Evolutionary conservation across 1,140 invertebrate species (phyloP).

Genomic region (Cyrtorhinus lividipennis): DNA sequence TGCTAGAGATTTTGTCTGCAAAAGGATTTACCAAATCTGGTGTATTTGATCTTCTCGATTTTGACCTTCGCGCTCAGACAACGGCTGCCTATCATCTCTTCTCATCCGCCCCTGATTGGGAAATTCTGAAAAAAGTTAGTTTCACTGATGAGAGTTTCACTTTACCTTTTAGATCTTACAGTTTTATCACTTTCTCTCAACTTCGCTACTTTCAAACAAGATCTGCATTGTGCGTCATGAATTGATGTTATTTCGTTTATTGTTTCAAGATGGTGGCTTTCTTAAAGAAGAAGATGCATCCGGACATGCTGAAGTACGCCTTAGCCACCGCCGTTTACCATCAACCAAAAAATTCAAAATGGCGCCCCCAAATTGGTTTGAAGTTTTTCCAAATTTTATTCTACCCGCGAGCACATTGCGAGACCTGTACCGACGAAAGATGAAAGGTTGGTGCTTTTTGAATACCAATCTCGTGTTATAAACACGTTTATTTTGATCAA

Average conservation of each 20-base stretch:
- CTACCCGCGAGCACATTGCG: conserved; percentile 6
- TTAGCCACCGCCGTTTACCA: conserved; percentile 6
- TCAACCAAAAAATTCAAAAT: conserved; percentile 1
- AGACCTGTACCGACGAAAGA: conserved; percentile 7
- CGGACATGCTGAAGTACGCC: neutral
- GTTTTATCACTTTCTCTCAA: no score
- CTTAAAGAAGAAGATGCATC: neutral
- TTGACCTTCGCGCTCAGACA: conserved; percentile 1
- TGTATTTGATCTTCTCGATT: conserved; percentile 11
- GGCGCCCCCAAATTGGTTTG: conserved; percentile 10
- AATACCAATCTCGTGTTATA: neutral
- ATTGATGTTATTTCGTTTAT: no score
- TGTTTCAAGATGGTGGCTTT: neutral
- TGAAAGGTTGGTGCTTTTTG: no score
- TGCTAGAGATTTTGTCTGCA: neutral
- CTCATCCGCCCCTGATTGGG: neutral
- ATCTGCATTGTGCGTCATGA: no score
- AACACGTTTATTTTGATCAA: neutral
- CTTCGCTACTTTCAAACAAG: no score
- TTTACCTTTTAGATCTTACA: neutral
- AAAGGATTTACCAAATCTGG: conserved; percentile 5
- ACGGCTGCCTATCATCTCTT: conserved; percentile 1
- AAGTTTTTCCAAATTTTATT: conserved; percentile 12
- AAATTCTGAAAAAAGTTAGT: conserved; percentile 1
- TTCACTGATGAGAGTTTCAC: neutral